phyloP scores from a whole-genome alignment of 2,888 invertebrate species.

The Nomada ferruginata region DNA sequence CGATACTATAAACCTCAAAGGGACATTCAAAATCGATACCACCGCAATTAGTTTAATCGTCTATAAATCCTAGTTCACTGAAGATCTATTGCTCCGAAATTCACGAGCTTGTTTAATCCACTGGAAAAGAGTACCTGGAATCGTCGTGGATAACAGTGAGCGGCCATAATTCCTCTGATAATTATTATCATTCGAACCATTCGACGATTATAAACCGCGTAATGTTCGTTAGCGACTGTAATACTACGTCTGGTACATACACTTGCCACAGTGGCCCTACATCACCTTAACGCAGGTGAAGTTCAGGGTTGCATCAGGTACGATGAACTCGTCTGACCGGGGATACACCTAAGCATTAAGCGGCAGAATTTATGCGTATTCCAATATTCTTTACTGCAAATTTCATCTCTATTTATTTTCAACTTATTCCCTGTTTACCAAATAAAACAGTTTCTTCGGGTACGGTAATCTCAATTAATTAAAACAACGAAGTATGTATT shows the following conservation, averaged over 20 bases:
- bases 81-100: background rate
- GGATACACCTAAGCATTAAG: background rate
- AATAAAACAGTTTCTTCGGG: too few species aligned
- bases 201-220: conserved; percentile 69
- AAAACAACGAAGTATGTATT: too few species aligned
- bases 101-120: conserved; percentile 8
- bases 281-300: conserved; percentile 69
- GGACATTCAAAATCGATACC: background rate
- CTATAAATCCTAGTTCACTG: background rate
- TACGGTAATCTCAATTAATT: too few species aligned
- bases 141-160: conserved; percentile 48
- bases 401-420: too few species aligned
- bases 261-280: conserved; percentile 58
- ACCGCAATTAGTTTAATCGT: background rate
- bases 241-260: conserved; percentile 70
- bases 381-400: too few species aligned
- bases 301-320: conserved; percentile 67
- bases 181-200: conserved; percentile 68
- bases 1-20: background rate
- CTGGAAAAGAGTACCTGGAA: conserved; percentile 22
- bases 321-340: conserved; percentile 66
- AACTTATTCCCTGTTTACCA: too few species aligned
- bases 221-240: conserved; percentile 81
- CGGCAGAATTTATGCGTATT: background rate
- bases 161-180: conserved; percentile 62